Base-by-base conservation (phyloP, 2,888 invertebrate genomes). In the Phymatocera aterrima region DNA sequence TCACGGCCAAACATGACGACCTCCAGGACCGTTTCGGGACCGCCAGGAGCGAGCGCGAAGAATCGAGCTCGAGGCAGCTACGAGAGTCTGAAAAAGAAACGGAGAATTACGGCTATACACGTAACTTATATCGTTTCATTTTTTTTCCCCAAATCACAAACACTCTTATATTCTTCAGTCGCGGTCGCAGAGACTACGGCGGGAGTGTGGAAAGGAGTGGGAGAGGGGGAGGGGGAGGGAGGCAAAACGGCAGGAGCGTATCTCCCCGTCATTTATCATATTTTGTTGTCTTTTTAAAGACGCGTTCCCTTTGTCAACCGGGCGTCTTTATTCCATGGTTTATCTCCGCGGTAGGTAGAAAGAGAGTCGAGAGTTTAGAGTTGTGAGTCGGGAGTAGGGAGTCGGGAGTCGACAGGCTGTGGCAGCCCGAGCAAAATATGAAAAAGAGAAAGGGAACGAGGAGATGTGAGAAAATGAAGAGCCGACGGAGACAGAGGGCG, bases 291-390 rank as follows among this genome's bases (percentile, higher is more conserved):
- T 85, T 86, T 86, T 83, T 83, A 85, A 80, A 86, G 85, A 85
- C 85, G 84, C 81, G 82, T 82, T 85, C 83, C 86, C 84, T 87
- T 87, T 86, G 88, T 88, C 87, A 86, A 81, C 83, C 74, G 75
- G 79, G 81, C 83, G 84, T 84, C 84, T 86, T 87, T 87, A 85
- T 87, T 85, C 86, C 81, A 79, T 80, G 83, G 81, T 81, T 82
- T 82, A 85, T 79, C 88, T 77, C 83, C 81, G 88, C 87, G 88
- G 88, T 88, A 88, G 87, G 88, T 87, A 87, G 74, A 77, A 84
- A 83, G 83, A 84, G 85, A 83, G n/a, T n/a, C n/a, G n/a, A n/a
- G n/a, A n/a, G n/a, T n/a, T n/a, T n/a, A n/a, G n/a, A n/a, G n/a
- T n/a, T n/a, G n/a, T n/a, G n/a, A n/a, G n/a, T n/a, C n/a, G n/a